phyloP scores from a whole-genome alignment of 2,797 vertebrate species.

The Protonibea diacanthus region DNA sequence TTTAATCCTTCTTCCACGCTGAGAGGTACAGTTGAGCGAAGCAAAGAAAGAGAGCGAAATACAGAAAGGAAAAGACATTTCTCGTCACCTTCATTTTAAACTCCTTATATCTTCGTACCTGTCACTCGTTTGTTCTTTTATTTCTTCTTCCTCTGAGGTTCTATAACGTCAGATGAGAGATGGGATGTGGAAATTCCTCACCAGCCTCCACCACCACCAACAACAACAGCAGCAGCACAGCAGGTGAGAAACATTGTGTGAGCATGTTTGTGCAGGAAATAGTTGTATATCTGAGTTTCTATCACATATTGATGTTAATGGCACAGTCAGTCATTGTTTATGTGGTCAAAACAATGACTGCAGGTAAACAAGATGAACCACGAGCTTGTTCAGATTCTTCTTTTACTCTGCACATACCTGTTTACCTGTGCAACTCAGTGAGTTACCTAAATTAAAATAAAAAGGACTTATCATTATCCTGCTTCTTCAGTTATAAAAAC shows the following conservation, averaged over 20 bases:
- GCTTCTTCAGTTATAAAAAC: too few relatives aligned
- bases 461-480: too few relatives aligned
- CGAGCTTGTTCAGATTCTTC: background rate
- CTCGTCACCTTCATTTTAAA: background rate
- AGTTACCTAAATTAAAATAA: background rate
- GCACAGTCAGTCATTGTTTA: background rate
- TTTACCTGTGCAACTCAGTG: too few relatives aligned
- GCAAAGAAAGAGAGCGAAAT: background rate
- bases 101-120: background rate
- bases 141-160: background rate
- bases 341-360: too few relatives aligned
- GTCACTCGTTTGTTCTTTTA: background rate
- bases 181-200: conserved; percentile 85
- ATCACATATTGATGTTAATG: background rate
- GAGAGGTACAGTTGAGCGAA: conserved; percentile 10
- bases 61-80: background rate
- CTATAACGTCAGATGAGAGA: conserved; percentile 52
- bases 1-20: conserved; percentile 27
- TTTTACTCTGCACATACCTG: too few relatives aligned
- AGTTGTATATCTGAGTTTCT: background rate
- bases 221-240: conserved; percentile 29
- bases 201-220: conserved; percentile 47
- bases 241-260: conserved; percentile 59
- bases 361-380: background rate
- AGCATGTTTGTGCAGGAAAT: background rate